Conservation (phyloP, 2,113 vertebrate genomes). For the Anguilla japonica region DNA sequence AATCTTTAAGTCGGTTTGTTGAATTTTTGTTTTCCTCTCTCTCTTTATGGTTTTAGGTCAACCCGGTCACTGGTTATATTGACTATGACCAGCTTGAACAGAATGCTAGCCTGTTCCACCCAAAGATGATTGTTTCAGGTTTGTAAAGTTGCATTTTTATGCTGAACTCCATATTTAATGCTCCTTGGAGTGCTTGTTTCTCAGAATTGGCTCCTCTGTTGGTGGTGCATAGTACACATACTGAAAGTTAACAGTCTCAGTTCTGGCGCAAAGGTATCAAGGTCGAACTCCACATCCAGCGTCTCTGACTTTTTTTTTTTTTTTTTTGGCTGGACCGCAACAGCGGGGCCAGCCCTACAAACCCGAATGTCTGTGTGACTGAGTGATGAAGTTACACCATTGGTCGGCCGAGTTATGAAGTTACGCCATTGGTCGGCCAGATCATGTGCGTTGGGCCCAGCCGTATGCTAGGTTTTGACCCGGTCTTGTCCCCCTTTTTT, state of each 20-base stretch:
- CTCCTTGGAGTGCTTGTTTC: background rate
- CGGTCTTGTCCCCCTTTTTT: too few relatives aligned
- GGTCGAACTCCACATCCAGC: background rate
- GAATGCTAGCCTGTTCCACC: constrained; percentile 89
- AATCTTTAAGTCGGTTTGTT: too few relatives aligned
- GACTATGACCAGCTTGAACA: constrained; percentile 87
- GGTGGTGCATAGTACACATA: too few relatives aligned
- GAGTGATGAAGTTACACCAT: too few relatives aligned
- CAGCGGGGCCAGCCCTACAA: too few relatives aligned
- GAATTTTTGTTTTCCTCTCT: background rate
- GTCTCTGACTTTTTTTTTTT: background rate
- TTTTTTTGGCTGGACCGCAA: too few relatives aligned
- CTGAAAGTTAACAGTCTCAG: background rate
- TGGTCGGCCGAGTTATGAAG: too few relatives aligned
- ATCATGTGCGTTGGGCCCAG: too few relatives aligned
- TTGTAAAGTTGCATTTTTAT: background rate
- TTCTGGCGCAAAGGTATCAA: background rate
- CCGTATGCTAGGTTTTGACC: too few relatives aligned
- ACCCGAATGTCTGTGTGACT: too few relatives aligned
- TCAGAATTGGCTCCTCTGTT: background rate
- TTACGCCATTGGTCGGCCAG: too few relatives aligned
- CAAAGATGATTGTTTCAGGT: constrained; percentile 94
- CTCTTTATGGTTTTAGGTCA: constrained; percentile 73
- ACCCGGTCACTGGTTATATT: constrained; percentile 87
- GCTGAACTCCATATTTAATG: background rate